phyloP scores from a whole-genome alignment of 2,888 invertebrate genomes.

The Mythimna loreyi region DNA sequence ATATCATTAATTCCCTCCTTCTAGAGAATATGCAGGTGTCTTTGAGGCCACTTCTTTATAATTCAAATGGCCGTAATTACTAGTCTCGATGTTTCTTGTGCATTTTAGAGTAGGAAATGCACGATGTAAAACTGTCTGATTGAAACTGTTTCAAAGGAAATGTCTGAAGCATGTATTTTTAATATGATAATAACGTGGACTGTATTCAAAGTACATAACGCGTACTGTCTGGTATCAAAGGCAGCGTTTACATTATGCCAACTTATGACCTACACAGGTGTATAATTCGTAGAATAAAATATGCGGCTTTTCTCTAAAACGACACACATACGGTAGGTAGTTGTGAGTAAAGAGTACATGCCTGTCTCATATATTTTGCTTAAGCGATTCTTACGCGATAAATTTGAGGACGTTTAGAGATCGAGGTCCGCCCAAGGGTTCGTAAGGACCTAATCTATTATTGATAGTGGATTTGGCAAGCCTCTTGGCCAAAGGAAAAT shows the following conservation, averaged over 20 bases:
- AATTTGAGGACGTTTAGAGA: conserved; percentile 74
- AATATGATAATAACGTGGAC: conserved; percentile 24
- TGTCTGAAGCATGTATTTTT: conserved; percentile 27
- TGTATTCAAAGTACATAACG: conserved; percentile 13
- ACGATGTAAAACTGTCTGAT: conserved; percentile 42
- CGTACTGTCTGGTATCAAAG: conserved; percentile 1
- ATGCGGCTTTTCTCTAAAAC: conserved; percentile 60
- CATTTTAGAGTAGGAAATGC: conserved; percentile 48
- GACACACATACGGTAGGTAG: conserved; percentile 62
- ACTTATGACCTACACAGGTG: conserved; percentile 15
- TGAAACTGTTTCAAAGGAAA: conserved; percentile 34
- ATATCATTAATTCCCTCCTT: conserved; percentile 61
- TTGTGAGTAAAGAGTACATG: conserved; percentile 54
- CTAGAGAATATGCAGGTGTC: conserved; percentile 77
- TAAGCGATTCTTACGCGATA: conserved; percentile 72
- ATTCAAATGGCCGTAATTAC: conserved; percentile 55
- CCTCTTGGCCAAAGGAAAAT: conserved; percentile 67
- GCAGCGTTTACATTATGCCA: not conserved
- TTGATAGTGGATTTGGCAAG: conserved; percentile 74
- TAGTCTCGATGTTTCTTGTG: conserved; percentile 29
- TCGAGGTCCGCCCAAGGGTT: conserved; percentile 73
- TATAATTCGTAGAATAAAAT: conserved; percentile 66
- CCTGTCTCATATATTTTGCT: conserved; percentile 69
- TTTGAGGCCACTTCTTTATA: conserved; percentile 63
- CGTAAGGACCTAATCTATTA: conserved; percentile 78